Base-by-base conservation (phyloP, 2,888 invertebrate species). In the Brenthis daphne region DNA sequence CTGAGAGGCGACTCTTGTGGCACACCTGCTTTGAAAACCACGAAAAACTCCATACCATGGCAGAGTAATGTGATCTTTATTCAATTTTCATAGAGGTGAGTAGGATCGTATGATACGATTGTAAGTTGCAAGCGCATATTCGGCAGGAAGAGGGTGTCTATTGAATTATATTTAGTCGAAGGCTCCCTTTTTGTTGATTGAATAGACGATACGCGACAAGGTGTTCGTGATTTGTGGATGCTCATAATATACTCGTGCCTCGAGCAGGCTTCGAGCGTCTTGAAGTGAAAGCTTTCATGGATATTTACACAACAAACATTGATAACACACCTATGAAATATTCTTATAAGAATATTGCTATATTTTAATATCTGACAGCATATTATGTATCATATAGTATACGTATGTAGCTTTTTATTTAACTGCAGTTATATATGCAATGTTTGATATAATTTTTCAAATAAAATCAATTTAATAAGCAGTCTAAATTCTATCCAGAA, bases 111-210 rank as follows among this genome's bases (percentile, higher is more conserved):
- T 64, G 47, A 43, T 73, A 70, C 70, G 64, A 60, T 84, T 80
- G 85, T 85, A 80, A 80, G 80, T 80, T 76, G 74, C 77, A 80
- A 79, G 82, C 82, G 83, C 85, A 89, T 88, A 89, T 91, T 90
- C 88, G 89, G 89, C 90, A 91, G 92, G 91, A 92, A 90, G 92
- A 92, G 92, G 92, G 92, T 89, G 90, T 89, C 85, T 85, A 88
- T 88, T 86, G 87, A 87, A 89, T 89, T 92, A 92, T 92, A 91
- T 92, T 91, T 90, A 92, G 92, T 90, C 85, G 82, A 82, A 87
- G 85, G 86, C 88, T 88, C 87, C 88, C 87, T 86, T 77, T 83
- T 83, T 84, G 84, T 86, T 88, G 90, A 89, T 90, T 84, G 82
- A 88, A 88, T 85, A 88, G 88, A 88, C 86, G 88, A 89, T 89